Evolutionary conservation across 1,140 invertebrate genomes (phyloP).

Genomic region (Ganaspis sp.): DNA sequence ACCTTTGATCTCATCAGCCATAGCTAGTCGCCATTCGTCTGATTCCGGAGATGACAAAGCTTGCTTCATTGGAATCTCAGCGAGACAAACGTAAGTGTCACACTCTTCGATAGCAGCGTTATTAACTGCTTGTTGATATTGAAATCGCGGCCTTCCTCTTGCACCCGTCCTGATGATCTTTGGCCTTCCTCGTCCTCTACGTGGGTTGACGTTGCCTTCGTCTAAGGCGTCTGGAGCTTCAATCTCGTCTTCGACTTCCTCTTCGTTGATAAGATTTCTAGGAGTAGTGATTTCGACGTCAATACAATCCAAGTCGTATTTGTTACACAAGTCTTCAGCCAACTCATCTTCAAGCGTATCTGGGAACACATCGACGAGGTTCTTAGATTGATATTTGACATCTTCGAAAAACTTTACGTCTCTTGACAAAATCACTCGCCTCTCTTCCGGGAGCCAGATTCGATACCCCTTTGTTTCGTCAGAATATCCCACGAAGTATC

Average conservation of each 20-base stretch:
- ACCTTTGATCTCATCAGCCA: neutral
- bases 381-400: neutral
- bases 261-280: neutral
- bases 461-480: slow-evolving; percentile 38
- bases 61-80: neutral
- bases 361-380: neutral
- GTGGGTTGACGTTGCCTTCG: neutral
- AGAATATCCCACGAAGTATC: slow-evolving; percentile 34
- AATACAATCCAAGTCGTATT: neutral
- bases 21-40: neutral
- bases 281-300: neutral
- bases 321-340: neutral
- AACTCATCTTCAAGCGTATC: neutral
- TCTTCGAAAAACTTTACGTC: no score
- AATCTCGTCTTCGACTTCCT: neutral
- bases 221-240: neutral
- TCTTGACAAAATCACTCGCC: slow-evolving; percentile 12
- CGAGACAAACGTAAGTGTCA: neutral
- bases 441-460: neutral
- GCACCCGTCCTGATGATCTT: neutral
- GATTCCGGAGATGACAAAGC: neutral
- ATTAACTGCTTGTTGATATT: neutral
- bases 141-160: neutral
- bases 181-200: neutral
- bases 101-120: neutral